These are phyloP conservation scores for Oreochromis niloticus DNA, from an alignment of 2,113 vertebrate genomes.

Conservation along the genomic window DNA sequence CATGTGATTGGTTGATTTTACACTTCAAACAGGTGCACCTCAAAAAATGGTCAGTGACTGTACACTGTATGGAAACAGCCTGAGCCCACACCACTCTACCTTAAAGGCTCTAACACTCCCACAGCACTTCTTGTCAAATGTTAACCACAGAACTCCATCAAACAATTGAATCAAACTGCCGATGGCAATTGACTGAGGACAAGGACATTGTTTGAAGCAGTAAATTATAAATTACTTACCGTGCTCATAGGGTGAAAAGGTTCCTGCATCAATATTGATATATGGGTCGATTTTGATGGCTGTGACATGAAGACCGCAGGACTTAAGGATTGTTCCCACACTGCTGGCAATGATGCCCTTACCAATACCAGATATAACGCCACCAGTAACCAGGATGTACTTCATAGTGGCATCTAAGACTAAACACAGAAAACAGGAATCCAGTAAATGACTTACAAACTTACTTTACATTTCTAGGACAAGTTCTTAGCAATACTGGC, in stretches of 20 bases:
- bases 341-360: slow-evolving; percentile 98
- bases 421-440: neutral
- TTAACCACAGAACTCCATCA: neutral
- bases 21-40: neutral
- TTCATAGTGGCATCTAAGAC: slow-evolving; percentile 76
- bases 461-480: neutral
- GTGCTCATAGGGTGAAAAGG: slow-evolving; percentile 95
- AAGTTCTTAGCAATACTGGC: neutral
- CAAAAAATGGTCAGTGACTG: neutral
- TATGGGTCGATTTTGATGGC: slow-evolving; percentile 98
- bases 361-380: slow-evolving; percentile 95
- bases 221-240: slow-evolving; percentile 63
- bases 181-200: neutral
- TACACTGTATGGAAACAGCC: neutral
- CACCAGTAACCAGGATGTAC: slow-evolving; percentile 97
- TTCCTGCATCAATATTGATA: slow-evolving; percentile 96
- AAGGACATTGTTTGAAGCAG: neutral
- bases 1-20: neutral
- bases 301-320: slow-evolving; percentile 92
- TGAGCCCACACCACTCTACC: neutral
- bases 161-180: neutral
- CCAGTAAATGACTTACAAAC: neutral
- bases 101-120: neutral
- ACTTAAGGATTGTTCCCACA: slow-evolving; percentile 93
- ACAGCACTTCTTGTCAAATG: neutral